phyloP scores from a whole-genome alignment of 2,113 vertebrate genomes.

The Cnemophilus loriae region DNA sequence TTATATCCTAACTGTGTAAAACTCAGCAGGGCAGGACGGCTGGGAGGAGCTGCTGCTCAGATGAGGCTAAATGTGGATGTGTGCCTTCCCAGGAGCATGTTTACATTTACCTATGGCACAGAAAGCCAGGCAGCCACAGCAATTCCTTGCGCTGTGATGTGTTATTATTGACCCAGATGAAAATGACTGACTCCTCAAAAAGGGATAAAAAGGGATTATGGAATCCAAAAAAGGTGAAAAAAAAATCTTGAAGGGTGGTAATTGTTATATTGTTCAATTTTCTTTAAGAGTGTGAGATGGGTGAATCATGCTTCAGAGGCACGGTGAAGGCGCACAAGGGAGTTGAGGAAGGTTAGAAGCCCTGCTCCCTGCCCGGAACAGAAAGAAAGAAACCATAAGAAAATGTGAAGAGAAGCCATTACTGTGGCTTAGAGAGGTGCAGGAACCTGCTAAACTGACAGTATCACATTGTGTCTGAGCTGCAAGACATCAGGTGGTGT shows the following conservation, averaged over 20 bases:
- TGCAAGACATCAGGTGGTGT: neutral
- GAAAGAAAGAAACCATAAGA: no score
- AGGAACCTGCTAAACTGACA: neutral
- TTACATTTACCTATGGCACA: neutral
- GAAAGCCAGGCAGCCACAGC: neutral
- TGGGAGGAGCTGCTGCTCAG: neutral
- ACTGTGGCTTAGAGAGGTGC: neutral
- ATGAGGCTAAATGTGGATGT: neutral
- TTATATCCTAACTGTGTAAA: neutral
- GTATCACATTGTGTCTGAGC: neutral
- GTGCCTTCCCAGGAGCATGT: neutral
- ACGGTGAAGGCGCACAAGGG: accelerated
- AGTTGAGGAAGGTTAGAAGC: neutral
- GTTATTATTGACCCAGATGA: neutral
- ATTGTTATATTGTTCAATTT: neutral
- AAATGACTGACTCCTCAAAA: neutral
- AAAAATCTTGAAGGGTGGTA: neutral
- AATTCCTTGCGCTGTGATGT: accelerated
- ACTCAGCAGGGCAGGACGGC: neutral
- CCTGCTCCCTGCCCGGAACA: neutral
- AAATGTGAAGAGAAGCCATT: neutral
- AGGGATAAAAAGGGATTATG: neutral
- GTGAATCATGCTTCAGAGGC: neutral
- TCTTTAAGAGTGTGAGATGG: neutral
- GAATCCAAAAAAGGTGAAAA: neutral